Percentiles rank a stretch among this genome's conserved stretches.
phyloP scores from a whole-genome alignment of 1,140 invertebrate species.

The Batillaria attramentaria region DNA sequence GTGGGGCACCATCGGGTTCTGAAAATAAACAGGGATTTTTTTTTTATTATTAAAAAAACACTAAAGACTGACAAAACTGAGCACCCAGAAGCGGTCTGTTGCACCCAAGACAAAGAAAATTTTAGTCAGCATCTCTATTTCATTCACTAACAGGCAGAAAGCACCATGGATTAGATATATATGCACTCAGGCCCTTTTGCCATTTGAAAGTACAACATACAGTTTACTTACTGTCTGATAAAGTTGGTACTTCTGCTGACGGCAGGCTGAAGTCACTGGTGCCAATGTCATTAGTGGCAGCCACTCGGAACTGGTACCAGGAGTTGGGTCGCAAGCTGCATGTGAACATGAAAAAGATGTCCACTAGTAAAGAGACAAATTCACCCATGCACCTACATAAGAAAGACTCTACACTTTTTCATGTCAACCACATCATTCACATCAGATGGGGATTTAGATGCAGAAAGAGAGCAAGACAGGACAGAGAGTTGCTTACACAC shows the following conservation, averaged over 20 bases:
- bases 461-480: not conserved
- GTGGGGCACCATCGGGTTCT: conserved; percentile 90
- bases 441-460: not conserved
- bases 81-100: no score
- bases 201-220: no score
- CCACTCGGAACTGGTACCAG: conserved; percentile 92
- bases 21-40: conserved; percentile 41
- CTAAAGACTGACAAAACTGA: not conserved
- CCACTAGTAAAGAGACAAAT: not conserved
- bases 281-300: conserved; percentile 96
- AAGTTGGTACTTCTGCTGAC: conserved; percentile 86
- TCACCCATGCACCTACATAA: not conserved
- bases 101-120: not conserved
- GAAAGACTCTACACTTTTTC: not conserved
- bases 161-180: no score
- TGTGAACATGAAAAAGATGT: conserved; percentile 5
- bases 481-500: conserved; percentile 37
- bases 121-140: no score
- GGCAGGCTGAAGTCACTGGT: conserved; percentile 92
- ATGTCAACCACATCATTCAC: not conserved
- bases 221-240: conserved; percentile 67
- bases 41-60: not conserved
- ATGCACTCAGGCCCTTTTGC: no score
- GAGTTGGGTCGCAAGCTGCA: conserved; percentile 88
- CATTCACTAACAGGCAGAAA: not conserved